phyloP scores from a whole-genome alignment of 2,113 vertebrate species.

The Daubentonia madagascariensis region DNA sequence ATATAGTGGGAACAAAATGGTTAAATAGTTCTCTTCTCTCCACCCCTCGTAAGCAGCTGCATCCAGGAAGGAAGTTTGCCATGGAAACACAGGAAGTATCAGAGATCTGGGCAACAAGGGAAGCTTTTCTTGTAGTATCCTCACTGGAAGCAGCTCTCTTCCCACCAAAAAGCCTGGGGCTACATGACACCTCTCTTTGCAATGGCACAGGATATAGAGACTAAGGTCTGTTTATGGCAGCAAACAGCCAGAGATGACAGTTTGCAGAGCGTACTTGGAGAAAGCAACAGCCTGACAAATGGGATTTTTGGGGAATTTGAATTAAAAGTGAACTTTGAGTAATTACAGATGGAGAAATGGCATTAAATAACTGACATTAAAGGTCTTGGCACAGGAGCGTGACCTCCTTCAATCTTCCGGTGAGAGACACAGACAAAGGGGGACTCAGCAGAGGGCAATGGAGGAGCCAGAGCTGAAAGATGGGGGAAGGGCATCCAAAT shows the following conservation, averaged over 20 bases:
- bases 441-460: background rate
- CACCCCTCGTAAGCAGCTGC: slow-evolving; percentile 41
- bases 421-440: background rate
- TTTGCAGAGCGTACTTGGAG: background rate
- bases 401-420: background rate
- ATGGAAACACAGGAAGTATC: slow-evolving; percentile 71
- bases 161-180: slow-evolving; percentile 33
- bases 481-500: background rate
- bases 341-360: background rate
- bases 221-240: slow-evolving; percentile 33
- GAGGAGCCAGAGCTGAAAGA: background rate
- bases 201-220: background rate
- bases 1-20: background rate
- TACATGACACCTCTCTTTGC: slow-evolving; percentile 1
- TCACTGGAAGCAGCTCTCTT: slow-evolving; percentile 61
- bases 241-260: slow-evolving; percentile 10
- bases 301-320: background rate
- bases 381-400: background rate
- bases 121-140: slow-evolving; percentile 56
- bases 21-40: slow-evolving; percentile 34
- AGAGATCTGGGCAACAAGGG: slow-evolving; percentile 58
- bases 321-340: slow-evolving; percentile 31
- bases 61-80: slow-evolving; percentile 37
- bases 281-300: slow-evolving; percentile 35
- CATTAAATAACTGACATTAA: background rate